phyloP scores from a whole-genome alignment of 2,113 vertebrate genomes.

The Hippocampus mohnikei region DNA sequence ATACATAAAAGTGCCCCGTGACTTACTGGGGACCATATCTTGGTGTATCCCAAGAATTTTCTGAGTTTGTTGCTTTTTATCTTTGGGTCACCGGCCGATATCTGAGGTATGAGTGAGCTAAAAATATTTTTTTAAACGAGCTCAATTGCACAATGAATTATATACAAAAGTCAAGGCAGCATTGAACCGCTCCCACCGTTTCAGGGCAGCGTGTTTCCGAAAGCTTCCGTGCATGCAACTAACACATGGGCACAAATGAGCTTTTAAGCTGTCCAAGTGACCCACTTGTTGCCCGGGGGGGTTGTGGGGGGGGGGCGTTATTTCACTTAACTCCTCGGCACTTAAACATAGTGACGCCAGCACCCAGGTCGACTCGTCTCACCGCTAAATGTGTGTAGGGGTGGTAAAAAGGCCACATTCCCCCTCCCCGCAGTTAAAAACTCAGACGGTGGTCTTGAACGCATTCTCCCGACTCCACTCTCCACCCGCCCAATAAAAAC shows the following conservation, averaged over 20 bases:
- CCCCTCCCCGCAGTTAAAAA: conserved; percentile 72
- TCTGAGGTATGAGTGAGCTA: too few species aligned
- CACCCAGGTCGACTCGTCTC: conserved; percentile 24
- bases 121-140: too few species aligned
- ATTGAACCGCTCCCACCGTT: too few species aligned
- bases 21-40: too few species aligned
- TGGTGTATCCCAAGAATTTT: too few species aligned
- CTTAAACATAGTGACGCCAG: conserved; percentile 11
- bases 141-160: too few species aligned
- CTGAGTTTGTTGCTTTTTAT: too few species aligned
- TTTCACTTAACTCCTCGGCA: conserved; percentile 24
- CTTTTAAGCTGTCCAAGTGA: background rate
- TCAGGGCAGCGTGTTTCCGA: too few species aligned
- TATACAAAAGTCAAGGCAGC: too few species aligned
- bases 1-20: too few species aligned
- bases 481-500: conserved; percentile 72
- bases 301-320: background rate
- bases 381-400: conserved; percentile 46
- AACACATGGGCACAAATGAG: background rate
- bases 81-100: too few species aligned
- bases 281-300: conserved; percentile 3
- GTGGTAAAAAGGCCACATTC: conserved; percentile 63
- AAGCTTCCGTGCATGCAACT: background rate
- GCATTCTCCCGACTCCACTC: conserved; percentile 63
- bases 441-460: conserved; percentile 76